Base-by-base conservation (phyloP, 2,113 vertebrate species). In the Euleptes europaea region DNA sequence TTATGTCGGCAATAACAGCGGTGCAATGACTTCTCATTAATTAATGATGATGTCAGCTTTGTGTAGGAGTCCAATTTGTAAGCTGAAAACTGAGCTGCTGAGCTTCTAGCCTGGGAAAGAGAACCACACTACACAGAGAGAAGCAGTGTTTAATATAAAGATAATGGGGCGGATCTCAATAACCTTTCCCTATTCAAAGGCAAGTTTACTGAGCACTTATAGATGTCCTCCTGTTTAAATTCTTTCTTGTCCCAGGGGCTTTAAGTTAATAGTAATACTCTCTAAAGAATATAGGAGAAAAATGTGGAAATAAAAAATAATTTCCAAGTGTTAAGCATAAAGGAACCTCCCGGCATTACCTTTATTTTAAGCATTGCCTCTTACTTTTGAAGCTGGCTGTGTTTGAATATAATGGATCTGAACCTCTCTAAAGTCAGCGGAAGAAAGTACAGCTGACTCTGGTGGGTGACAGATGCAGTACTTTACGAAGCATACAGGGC, bases 11-110 rank as follows among this genome's bases (percentile, higher is more conserved):
- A 74, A 90, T 86, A 54, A 60, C 82, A 91, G 75, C 70, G 90
- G 78, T 67, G 84, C 66, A 83, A 57, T 73, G 69, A 76, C 66
- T 91, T 87, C 54, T 51, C 71, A 84, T 88, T 91, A 93, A 93
- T 91, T 93, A 91, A 91, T 90, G 89, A 89, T 93, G 88, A 91
- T 93, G 82, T 88, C 87, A 93, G 60, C 65, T 90, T 88, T 0
- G 0, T 78, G 86, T 79, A 86, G 83, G 88, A 92, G 84, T 82
- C 83, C 90, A 91, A 7, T 74, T 93, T 1, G 2, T 42, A 88
- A 86, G 3, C 75, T 86, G 54, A 78, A 79, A 91, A 78, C 19
- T 1, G 3, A 91, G 82, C 23, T 57, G 82, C 31, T 6, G 2
- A 8, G 54, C 78, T 93, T 80, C 84, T 90, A 85, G 83, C 82